Evolutionary conservation across 2,888 invertebrate species (phyloP).

Genomic region (Allygus modestus): DNA sequence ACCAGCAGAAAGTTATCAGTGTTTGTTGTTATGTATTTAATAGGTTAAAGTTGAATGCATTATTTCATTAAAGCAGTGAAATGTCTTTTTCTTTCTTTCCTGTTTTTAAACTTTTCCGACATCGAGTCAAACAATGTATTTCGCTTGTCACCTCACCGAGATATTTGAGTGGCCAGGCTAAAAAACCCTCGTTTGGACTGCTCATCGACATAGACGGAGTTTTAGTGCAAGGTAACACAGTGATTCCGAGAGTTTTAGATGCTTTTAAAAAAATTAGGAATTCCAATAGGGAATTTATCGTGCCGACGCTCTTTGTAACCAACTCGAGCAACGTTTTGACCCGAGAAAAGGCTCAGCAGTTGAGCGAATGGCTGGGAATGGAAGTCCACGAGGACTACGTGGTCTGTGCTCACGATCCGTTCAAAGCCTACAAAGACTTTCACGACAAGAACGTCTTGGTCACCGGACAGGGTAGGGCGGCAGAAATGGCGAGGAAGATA

Average conservation of each 20-base stretch:
- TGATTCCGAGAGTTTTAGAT: constrained; percentile 79
- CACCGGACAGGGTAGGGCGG: constrained; percentile 78
- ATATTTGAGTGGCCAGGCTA: neutral
- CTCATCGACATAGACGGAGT: constrained; percentile 84
- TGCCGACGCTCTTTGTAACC: constrained; percentile 82
- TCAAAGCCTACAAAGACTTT: constrained; percentile 79
- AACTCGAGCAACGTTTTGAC: constrained; percentile 79
- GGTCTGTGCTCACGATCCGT: constrained; percentile 81
- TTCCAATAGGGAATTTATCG: constrained; percentile 77
- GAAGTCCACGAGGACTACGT: constrained; percentile 79
- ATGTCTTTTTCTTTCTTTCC: too few relatives aligned
- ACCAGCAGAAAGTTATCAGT: too few relatives aligned
- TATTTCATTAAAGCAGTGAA: too few relatives aligned
- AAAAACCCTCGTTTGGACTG: constrained; percentile 78
- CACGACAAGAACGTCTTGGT: constrained; percentile 80
- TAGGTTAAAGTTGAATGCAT: too few relatives aligned
- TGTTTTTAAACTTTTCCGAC: neutral
- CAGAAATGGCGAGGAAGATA: constrained; percentile 77
- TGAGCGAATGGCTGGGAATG: constrained; percentile 79
- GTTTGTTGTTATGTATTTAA: too few relatives aligned
- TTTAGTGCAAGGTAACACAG: constrained; percentile 79
- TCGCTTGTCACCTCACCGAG: neutral
- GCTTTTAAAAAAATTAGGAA: constrained; percentile 78
- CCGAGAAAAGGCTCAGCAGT: constrained; percentile 78
- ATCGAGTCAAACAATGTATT: neutral